phyloP scores from a whole-genome alignment of 2,113 vertebrate species.

The Raphicerus campestris region DNA sequence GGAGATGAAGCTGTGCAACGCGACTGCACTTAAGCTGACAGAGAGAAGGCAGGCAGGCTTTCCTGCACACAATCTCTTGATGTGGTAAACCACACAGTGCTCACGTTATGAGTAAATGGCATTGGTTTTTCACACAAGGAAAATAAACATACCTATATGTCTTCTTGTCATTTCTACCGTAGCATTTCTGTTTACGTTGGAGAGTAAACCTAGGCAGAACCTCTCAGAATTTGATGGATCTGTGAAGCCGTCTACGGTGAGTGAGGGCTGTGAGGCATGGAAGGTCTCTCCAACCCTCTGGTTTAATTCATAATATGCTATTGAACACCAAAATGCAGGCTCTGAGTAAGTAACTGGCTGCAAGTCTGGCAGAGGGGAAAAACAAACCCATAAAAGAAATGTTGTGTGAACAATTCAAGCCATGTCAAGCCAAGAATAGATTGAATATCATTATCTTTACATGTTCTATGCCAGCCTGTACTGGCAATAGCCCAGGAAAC shows the following conservation, averaged over 20 bases:
- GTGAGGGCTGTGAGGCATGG: slow-evolving; percentile 96
- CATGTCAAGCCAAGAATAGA: not conserved
- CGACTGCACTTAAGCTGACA: not conserved
- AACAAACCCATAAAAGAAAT: slow-evolving; percentile 21
- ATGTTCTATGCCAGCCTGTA: not conserved
- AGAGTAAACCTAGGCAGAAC: slow-evolving; percentile 96
- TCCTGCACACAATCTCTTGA: not conserved
- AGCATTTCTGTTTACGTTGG: slow-evolving; percentile 97
- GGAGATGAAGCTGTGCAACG: not conserved
- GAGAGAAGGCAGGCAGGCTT: not conserved
- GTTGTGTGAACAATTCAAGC: slow-evolving; percentile 1
- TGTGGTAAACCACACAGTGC: not conserved
- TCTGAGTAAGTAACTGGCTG: slow-evolving; percentile 97
- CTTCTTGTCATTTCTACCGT: slow-evolving; percentile 99
- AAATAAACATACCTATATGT: slow-evolving; percentile 91
- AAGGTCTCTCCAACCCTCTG: slow-evolving; percentile 98
- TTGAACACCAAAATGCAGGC: slow-evolving; percentile 98
- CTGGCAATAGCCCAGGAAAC: not conserved
- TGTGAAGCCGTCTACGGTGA: slow-evolving; percentile 97
- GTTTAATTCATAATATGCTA: slow-evolving; percentile 98
- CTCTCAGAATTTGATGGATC: slow-evolving; percentile 98
- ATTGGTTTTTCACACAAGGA: not conserved
- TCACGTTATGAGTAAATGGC: not conserved
- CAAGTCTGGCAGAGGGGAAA: slow-evolving; percentile 83
- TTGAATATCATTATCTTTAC: not conserved